Conservation (phyloP, 1,140 invertebrate species). For the Archivesica marissinica region DNA sequence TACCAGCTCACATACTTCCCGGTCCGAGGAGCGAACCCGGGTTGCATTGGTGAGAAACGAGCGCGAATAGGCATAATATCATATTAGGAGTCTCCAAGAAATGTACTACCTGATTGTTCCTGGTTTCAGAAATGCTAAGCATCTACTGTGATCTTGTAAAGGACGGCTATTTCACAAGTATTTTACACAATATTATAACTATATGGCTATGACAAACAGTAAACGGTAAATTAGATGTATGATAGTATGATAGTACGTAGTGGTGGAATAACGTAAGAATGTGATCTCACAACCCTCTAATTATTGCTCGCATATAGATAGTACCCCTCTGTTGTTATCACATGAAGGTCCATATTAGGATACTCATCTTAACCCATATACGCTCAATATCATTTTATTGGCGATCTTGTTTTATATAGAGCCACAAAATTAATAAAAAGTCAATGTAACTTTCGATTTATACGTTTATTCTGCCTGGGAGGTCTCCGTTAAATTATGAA, state of each 20-base stretch:
- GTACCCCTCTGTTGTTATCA: background rate
- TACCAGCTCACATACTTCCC: no score
- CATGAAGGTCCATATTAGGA: background rate
- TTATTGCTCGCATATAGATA: conserved; percentile 33
- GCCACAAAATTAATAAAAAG: conserved; percentile 45
- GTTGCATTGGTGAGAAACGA: no score
- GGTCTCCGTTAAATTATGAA: conserved; percentile 37
- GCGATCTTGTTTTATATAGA: conserved; percentile 2
- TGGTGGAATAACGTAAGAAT: background rate
- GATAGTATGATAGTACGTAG: background rate
- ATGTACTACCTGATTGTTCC: no score
- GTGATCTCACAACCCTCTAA: background rate
- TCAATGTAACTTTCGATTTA: conserved; percentile 24
- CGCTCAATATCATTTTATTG: conserved; percentile 36
- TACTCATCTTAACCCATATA: conserved; percentile 2
- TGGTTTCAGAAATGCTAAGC: no score
- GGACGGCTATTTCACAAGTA: no score
- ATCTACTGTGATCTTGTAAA: no score
- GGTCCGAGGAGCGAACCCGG: no score
- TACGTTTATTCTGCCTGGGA: background rate
- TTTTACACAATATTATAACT: no score
- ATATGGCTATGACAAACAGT: background rate
- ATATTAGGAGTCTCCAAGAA: no score
- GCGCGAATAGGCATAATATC: no score
- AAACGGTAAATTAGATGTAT: conserved; percentile 29